Percentiles rank a stretch among this genome's conserved stretches.
Evolutionary conservation across 2,888 invertebrate genomes (phyloP).

Genomic region (Drosophila putrida): DNA sequence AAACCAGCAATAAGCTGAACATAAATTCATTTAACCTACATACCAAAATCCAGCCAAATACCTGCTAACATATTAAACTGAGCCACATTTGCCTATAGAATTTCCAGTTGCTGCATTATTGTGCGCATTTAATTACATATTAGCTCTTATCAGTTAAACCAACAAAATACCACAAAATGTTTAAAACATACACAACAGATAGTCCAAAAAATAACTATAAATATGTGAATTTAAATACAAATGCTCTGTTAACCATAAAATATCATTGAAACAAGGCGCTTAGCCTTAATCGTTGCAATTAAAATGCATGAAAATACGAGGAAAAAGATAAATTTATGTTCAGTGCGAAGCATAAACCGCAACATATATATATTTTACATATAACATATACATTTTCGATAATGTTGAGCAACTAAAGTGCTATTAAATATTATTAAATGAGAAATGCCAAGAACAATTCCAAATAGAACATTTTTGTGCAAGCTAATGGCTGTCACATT

Average conservation of each 20-base stretch:
- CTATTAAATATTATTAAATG: conserved; percentile 26
- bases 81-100: conserved; percentile 9
- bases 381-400: conserved; percentile 9
- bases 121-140: conserved; percentile 18
- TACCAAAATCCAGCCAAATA: neutral
- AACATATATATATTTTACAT: conserved; percentile 7
- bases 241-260: conserved; percentile 14
- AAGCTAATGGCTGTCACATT: conserved; percentile 55
- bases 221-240: conserved; percentile 22
- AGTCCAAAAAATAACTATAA: conserved; percentile 30
- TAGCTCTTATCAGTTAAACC: conserved; percentile 13
- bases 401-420: conserved; percentile 8
- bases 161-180: conserved; percentile 23
- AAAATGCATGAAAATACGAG: conserved; percentile 26
- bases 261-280: conserved; percentile 20
- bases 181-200: neutral
- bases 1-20: neutral
- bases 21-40: conserved; percentile 14
- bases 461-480: conserved; percentile 35
- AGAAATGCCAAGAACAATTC: conserved; percentile 27
- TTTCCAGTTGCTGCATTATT: neutral
- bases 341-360: conserved; percentile 16
- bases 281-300: conserved; percentile 30
- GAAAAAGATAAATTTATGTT: conserved; percentile 5
- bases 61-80: conserved; percentile 1